Percentiles rank a stretch among this genome's conserved stretches.
Evolutionary conservation across 2,797 vertebrate species (phyloP).

Genomic region (Myiotriccus ornatus): DNA sequence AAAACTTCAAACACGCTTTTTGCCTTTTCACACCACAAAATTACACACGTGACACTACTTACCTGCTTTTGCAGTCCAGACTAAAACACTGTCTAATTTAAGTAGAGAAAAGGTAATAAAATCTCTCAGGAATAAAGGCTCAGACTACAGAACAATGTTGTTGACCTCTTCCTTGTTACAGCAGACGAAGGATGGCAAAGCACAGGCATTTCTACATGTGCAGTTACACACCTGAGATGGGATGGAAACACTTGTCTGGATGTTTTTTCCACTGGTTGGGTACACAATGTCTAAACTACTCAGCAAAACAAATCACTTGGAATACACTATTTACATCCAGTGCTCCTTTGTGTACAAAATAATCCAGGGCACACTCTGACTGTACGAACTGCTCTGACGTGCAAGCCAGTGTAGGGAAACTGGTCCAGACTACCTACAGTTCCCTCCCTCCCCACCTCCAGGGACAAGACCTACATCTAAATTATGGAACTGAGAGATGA

Average conservation of each 20-base stretch:
- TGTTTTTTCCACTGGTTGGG: neutral
- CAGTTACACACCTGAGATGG: neutral
- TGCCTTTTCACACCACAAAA: neutral
- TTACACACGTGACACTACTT: neutral
- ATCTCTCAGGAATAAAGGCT: neutral
- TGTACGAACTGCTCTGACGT: neutral
- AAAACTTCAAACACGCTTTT: neutral
- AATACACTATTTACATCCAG: neutral
- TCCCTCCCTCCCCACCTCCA: neutral
- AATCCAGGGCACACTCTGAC: neutral
- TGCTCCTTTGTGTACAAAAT: neutral
- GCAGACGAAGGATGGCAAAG: neutral
- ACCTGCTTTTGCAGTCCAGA: neutral
- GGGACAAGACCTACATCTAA: neutral
- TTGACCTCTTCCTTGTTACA: neutral
- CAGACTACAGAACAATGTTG: neutral
- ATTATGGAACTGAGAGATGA: neutral
- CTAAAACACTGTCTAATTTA: neutral
- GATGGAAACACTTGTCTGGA: neutral
- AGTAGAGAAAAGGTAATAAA: neutral
- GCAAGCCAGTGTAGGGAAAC: neutral
- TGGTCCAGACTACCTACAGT: neutral
- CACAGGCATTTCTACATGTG: neutral
- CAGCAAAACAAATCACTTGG: neutral
- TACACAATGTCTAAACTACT: neutral